Evolutionary conservation across 1,140 invertebrate genomes (phyloP), one percentile per base, ranked within the genome.

Genomic region (Mactra quadrangularis): DNA sequence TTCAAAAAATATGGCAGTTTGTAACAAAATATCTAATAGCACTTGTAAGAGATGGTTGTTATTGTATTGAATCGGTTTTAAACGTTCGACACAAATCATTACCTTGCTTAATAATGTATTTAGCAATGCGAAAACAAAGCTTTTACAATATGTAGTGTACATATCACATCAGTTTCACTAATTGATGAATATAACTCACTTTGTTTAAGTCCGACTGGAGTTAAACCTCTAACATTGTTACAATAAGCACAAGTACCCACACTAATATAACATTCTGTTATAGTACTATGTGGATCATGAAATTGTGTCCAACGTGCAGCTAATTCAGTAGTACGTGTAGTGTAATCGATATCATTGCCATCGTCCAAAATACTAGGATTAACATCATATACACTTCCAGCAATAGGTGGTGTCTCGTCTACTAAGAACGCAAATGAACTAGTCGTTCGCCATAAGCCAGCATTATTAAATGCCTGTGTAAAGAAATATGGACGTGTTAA

Each of bases 351-450:
- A 45, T 78, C 75, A 35, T 35, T 55, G 25, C 27, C 25, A 3
- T 59, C 29, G 3, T 47, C 50, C 19, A 52, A 38, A n/a, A 17
- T 29, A n/a, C 27, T 38, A 29, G 41, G 57, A 47, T 35, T 27
- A 68, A 79, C 86, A 35, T 87, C 86, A 59, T 45, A 82, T 19
- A 87, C 86, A 9, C 68, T 50, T 17, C 86, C 86, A 47, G 50
- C 31, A 25, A 62, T 19, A 15, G 86, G 86, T 27, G 78, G 52
- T 1, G 84, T 53, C 31, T 66, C 57, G 47, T 84, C 82, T 1
- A 82, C 74, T 6, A 57, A 45, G 9, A 79, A 52, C 2, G 84
- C 50, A 53, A 52, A 76, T 17, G 86, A 86, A 0, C 29, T 29
- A 27, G 72, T 55, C 0, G 45, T 52, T 9, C 55, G 72, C 38